A percentile compares a stretch with the other conserved stretches of the same genome.
phyloP scores from a whole-genome alignment of 2,888 invertebrate genomes.

The Girardia tigrina region DNA sequence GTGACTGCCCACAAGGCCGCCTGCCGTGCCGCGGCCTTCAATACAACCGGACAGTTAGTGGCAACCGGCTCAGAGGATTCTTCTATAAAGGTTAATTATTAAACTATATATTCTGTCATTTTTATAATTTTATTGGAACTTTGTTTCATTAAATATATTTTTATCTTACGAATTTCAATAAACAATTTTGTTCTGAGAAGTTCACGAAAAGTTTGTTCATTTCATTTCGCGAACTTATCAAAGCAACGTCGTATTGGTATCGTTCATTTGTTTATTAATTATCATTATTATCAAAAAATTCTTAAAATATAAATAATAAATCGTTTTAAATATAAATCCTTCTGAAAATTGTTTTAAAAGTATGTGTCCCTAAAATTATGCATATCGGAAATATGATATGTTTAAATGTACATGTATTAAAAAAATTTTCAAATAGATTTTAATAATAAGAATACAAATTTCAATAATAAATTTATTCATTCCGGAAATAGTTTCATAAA shows the following conservation, averaged over 20 bases:
- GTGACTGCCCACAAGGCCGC: constrained; percentile 89
- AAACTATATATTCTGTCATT: background rate
- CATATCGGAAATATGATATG: no score
- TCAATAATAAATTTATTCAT: no score
- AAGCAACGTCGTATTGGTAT: background rate
- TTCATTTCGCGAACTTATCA: background rate
- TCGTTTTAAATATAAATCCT: no score
- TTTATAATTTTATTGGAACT: background rate
- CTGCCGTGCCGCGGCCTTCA: constrained; percentile 87
- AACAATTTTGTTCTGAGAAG: background rate
- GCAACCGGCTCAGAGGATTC: constrained; percentile 96
- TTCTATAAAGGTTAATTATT: constrained; percentile 68
- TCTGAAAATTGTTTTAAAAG: no score
- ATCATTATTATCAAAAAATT: no score
- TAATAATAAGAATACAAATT: no score
- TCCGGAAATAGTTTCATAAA: no score
- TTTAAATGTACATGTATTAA: no score
- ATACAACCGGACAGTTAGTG: constrained; percentile 74
- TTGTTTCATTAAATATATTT: background rate
- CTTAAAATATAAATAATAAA: no score
- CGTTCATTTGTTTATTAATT: no score
- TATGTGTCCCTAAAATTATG: no score
- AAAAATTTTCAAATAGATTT: no score
- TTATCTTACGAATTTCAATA: background rate
- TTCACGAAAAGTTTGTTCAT: background rate